Conservation (phyloP, 2,888 invertebrate species). For the Helobdella robusta region DNA sequence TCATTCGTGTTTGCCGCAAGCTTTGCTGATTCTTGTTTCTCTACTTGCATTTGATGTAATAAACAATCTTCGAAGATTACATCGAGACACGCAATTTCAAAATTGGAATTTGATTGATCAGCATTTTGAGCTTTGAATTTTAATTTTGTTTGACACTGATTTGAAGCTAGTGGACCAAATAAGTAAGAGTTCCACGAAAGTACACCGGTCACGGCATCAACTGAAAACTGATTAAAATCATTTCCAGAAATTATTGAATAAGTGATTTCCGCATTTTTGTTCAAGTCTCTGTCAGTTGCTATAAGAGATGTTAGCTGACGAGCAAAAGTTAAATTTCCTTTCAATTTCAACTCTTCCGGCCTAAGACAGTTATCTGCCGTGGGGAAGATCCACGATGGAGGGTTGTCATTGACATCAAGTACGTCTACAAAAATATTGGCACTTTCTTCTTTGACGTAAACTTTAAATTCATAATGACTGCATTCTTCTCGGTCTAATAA, state of each 20-base stretch:
- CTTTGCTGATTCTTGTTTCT: not conserved
- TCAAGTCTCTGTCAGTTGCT: slow-evolving; percentile 8
- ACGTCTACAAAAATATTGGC: slow-evolving; percentile 18
- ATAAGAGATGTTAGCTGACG: not conserved
- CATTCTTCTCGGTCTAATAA: slow-evolving; percentile 20
- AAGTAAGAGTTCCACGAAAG: slow-evolving; percentile 23
- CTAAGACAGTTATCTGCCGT: not conserved
- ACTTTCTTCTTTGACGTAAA: slow-evolving; percentile 16
- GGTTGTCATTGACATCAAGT: slow-evolving; percentile 24
- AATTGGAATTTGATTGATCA: not conserved
- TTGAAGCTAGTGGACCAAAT: not conserved
- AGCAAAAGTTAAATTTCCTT: slow-evolving; percentile 12
- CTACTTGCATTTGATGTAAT: not conserved
- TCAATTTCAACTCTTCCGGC: not conserved
- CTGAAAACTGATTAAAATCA: slow-evolving; percentile 7
- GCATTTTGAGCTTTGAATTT: slow-evolving; percentile 9
- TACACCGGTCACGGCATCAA: slow-evolving; percentile 9
- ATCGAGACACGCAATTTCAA: not conserved
- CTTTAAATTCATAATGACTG: slow-evolving; percentile 23
- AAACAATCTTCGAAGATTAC: slow-evolving; percentile 13
- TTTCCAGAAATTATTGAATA: slow-evolving; percentile 11
- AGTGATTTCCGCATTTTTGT: not conserved
- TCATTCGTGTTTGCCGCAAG: not conserved
- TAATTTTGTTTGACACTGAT: not conserved
- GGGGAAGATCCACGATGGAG: slow-evolving; percentile 16